Evolutionary conservation across 1,140 invertebrate genomes (phyloP).

Genomic region (Arion vulgaris): DNA sequence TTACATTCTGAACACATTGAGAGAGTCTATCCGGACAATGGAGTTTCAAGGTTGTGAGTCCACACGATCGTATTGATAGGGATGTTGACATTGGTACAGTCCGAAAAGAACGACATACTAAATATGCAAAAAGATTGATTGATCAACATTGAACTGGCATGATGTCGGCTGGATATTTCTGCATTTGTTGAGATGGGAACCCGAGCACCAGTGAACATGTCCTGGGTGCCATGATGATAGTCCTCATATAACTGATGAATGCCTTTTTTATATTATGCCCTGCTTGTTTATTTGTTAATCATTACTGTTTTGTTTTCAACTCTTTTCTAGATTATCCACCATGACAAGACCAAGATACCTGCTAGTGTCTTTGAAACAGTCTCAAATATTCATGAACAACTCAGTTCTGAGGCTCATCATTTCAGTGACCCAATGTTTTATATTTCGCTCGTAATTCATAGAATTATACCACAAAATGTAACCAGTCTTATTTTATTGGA

Average conservation of each 20-base stretch:
- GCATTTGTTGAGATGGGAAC: not conserved
- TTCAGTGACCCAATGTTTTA: slow-evolving; percentile 89
- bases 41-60: too few relatives aligned
- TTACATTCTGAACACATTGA: too few relatives aligned
- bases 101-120: too few relatives aligned
- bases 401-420: slow-evolving; percentile 83
- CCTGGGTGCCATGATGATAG: not conserved
- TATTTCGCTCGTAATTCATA: slow-evolving; percentile 83
- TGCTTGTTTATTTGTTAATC: not conserved
- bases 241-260: not conserved
- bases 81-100: too few relatives aligned
- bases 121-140: too few relatives aligned
- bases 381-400: slow-evolving; percentile 81
- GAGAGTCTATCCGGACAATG: too few relatives aligned
- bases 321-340: slow-evolving; percentile 75
- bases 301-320: not conserved
- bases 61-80: too few relatives aligned
- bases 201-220: not conserved
- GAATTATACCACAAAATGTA: slow-evolving; percentile 77
- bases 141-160: not conserved
- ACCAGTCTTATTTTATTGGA: slow-evolving; percentile 83
- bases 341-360: slow-evolving; percentile 79
- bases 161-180: not conserved
- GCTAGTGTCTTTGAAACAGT: slow-evolving; percentile 79
- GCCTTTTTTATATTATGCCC: too few relatives aligned